phyloP scores from a whole-genome alignment of 1,140 invertebrate genomes.

The Metaphire vulgaris region DNA sequence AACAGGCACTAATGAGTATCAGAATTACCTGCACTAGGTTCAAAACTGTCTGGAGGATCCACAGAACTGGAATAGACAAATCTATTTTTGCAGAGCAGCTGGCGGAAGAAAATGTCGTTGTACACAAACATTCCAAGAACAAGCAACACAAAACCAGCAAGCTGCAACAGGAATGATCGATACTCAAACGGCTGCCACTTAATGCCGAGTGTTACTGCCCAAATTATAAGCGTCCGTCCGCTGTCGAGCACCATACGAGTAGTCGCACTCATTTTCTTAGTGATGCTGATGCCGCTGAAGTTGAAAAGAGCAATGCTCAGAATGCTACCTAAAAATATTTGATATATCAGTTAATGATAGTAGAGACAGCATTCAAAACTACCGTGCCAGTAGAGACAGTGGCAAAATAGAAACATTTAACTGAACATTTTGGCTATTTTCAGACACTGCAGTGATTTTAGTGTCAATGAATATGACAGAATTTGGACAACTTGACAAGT shows the following conservation, averaged over 20 bases:
- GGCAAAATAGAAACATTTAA: no score
- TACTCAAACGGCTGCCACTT: slow-evolving; percentile 49
- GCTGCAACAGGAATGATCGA: slow-evolving; percentile 73
- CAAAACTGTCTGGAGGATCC: no score
- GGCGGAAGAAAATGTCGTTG: slow-evolving; percentile 53
- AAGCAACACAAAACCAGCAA: slow-evolving; percentile 67
- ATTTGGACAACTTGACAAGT: no score
- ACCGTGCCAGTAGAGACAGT: no score
- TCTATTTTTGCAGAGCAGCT: slow-evolving; percentile 4
- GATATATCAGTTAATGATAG: no score
- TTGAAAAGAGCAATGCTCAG: slow-evolving; percentile 94
- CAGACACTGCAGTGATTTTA: no score
- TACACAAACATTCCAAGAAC: slow-evolving; percentile 71
- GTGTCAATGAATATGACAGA: no score
- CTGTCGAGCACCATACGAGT: slow-evolving; percentile 88
- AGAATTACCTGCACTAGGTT: no score
- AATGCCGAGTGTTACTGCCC: slow-evolving; percentile 65
- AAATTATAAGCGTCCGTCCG: slow-evolving; percentile 80
- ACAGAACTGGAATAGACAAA: background rate
- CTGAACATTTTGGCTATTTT: no score
- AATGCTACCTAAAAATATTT: slow-evolving; percentile 69
- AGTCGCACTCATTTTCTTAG: slow-evolving; percentile 76
- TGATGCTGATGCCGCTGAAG: slow-evolving; percentile 90
- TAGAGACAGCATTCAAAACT: no score
- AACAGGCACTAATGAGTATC: no score